Evolutionary conservation across 1,140 invertebrate genomes (phyloP).

Genomic region (Drosophila kepulauana): DNA sequence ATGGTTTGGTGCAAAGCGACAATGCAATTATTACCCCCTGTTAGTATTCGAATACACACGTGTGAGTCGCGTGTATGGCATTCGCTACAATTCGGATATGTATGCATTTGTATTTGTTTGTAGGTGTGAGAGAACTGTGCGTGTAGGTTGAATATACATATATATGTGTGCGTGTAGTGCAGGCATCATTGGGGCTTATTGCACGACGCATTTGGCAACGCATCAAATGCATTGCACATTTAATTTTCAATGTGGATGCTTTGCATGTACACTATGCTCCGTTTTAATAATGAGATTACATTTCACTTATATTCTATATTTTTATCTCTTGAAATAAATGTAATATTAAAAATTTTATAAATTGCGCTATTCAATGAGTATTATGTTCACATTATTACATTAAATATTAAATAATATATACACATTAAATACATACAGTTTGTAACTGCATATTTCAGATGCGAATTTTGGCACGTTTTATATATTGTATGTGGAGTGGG

Average conservation of each 20-base stretch:
- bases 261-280: too few species aligned
- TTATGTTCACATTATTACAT: neutral
- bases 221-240: neutral
- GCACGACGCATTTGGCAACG: neutral
- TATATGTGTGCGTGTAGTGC: neutral
- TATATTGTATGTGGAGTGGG: neutral
- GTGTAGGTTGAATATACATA: neutral
- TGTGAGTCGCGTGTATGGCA: neutral
- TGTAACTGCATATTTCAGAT: slow-evolving; percentile 3
- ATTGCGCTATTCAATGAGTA: too few species aligned
- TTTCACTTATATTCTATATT: too few species aligned
- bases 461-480: slow-evolving; percentile 14
- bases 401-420: neutral
- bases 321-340: too few species aligned
- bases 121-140: neutral
- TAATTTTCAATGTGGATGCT: neutral
- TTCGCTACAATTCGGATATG: neutral
- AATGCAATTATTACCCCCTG: neutral
- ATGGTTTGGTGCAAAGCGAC: slow-evolving; percentile 1
- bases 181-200: neutral
- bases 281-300: too few species aligned
- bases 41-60: neutral
- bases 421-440: neutral
- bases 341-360: too few species aligned
- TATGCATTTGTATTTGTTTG: neutral